Base-by-base conservation (phyloP, 1,140 invertebrate genomes). In the Ptiloglossa arizonensis region DNA sequence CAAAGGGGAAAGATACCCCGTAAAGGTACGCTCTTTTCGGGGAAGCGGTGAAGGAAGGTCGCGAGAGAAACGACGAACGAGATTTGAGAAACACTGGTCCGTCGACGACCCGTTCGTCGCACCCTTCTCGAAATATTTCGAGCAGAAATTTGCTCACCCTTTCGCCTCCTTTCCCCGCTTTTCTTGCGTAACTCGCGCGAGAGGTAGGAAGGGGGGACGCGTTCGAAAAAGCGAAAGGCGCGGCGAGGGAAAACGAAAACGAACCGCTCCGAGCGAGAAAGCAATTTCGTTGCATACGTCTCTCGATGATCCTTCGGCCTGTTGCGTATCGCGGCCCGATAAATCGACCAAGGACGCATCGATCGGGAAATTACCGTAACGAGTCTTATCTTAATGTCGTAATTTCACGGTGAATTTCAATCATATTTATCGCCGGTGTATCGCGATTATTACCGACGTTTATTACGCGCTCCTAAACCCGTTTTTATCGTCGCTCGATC, bases 331-430 rank as follows among this genome's bases (percentile, higher is more conserved):
- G 9, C n/a, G n/a, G n/a, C 1, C 11, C n/a, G 35, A 17, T 2
- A 54, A 66, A 57, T 46, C 67, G 46, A 46, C 22, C 57, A 41
- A 72, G 69, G 69, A 62, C 57, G 57, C 17, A 62, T 52, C 69
- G 69, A 52, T 72, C 57, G 52, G 44, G 57, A 52, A 72, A 72
- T 62, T 72, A 72, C 44, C 17, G 59, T 54, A 63, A 73, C 46
- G 59, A 63, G 59, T 5, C 70, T 52, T 73, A 63, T 73, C 70
- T 63, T 63, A 63, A 63, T 41, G 44, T 6, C 59, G 48, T 63
- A 54, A 63, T 73, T 73, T 63, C 46, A 54, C 70, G 59, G 59
- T 41, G 35, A 63, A 63, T 73, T 63, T 73, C 57, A 73, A 73
- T 73, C 70, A 38, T 29, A 54, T 52, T 63, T 63, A 63, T 63